Evolutionary conservation across 2,888 invertebrate genomes (phyloP).

Genomic region (Nysson spinosus): DNA sequence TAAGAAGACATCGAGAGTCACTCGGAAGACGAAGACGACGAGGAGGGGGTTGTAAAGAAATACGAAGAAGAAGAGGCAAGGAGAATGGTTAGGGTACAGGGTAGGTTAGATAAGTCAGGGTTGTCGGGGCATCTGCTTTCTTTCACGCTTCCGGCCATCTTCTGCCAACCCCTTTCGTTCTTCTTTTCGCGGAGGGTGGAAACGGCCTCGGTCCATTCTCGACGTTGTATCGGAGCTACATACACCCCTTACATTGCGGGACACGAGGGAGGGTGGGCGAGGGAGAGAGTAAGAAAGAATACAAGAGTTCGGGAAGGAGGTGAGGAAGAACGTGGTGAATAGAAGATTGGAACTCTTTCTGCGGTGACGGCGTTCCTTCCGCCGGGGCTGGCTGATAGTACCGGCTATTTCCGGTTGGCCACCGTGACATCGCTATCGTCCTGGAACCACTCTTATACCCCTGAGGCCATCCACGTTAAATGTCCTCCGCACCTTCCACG

Average conservation of each 20-base stretch:
- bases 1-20: constrained; percentile 1
- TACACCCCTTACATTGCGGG: constrained; percentile 9
- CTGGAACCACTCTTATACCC: constrained; percentile 52
- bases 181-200: constrained; percentile 57
- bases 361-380: constrained; percentile 75
- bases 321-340: constrained; percentile 68
- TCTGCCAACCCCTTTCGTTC: constrained; percentile 61
- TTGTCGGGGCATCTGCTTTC: constrained; percentile 56
- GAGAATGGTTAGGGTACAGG: constrained; percentile 40
- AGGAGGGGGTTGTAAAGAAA: too few species aligned
- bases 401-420: constrained; percentile 77
- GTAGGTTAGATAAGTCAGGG: constrained; percentile 64
- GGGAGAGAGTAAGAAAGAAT: background rate
- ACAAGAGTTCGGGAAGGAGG: constrained; percentile 10
- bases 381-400: constrained; percentile 74
- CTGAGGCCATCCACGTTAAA: constrained; percentile 53
- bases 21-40: constrained; percentile 19
- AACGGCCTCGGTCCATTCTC: constrained; percentile 58
- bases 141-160: constrained; percentile 65
- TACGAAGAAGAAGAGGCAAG: constrained; percentile 34
- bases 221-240: constrained; percentile 55
- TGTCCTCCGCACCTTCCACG: constrained; percentile 34
- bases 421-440: constrained; percentile 74
- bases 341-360: constrained; percentile 77
- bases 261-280: constrained; percentile 2